Evolutionary conservation across 2,888 invertebrate species (phyloP).

Genomic region (Penaeus monodon): DNA sequence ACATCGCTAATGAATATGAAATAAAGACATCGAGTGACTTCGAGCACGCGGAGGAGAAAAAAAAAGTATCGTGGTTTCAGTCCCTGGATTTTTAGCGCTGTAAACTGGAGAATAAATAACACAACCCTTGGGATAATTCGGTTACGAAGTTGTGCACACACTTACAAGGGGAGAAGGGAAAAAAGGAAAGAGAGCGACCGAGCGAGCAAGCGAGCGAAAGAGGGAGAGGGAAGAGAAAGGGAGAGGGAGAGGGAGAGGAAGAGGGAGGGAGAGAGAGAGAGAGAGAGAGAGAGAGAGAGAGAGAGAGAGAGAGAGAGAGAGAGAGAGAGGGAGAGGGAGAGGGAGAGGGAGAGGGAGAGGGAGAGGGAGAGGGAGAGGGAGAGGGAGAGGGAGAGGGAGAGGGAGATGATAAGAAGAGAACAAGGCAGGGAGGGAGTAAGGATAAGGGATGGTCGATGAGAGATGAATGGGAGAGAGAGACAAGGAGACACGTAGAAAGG

Average conservation of each 20-base stretch:
- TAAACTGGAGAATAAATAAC: no score
- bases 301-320: neutral
- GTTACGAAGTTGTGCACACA: no score
- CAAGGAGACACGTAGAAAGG: neutral
- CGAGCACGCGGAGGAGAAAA: no score
- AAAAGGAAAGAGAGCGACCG: neutral
- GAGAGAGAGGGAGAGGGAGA: neutral
- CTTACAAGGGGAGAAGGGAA: no score
- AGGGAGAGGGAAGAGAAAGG: neutral
- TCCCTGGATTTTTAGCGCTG: no score
- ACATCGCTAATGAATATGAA: no score
- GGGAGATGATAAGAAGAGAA: neutral
- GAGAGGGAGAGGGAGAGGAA: neutral
- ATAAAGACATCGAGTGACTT: no score
- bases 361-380: neutral
- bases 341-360: neutral
- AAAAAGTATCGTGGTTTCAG: no score
- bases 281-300: constrained; percentile 4
- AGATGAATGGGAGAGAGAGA: neutral
- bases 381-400: neutral
- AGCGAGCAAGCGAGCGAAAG: constrained; percentile 1
- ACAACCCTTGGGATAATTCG: no score
- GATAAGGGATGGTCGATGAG: no score
- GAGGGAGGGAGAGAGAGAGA: neutral
- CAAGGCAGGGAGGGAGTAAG: neutral